Conservation (phyloP, 1,140 invertebrate genomes). For the Drosophila kurseongensis region DNA sequence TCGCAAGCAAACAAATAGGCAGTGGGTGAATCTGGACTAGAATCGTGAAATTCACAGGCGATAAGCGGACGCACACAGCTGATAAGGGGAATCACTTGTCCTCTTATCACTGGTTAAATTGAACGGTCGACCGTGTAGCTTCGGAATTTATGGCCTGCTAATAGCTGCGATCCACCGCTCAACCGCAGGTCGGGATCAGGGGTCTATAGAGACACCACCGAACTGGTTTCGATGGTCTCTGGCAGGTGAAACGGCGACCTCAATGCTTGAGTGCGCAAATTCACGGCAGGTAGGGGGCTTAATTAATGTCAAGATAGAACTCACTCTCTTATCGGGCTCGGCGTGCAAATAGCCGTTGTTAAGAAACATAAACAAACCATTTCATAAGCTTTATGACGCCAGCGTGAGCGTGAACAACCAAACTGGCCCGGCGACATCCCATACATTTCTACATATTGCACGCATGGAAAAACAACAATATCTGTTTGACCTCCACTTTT, state of each 20-base stretch:
- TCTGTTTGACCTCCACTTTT: slow-evolving; percentile 4
- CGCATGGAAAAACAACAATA: slow-evolving; percentile 2
- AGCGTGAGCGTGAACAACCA: slow-evolving; percentile 10
- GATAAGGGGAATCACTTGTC: slow-evolving; percentile 24
- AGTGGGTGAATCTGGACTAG: background rate
- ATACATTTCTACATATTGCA: slow-evolving; percentile 1
- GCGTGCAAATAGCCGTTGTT: slow-evolving; percentile 61
- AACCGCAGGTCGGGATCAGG: slow-evolving; percentile 29
- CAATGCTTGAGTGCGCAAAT: slow-evolving; percentile 44
- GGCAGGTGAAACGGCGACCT: slow-evolving; percentile 48
- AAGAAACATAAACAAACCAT: slow-evolving; percentile 69
- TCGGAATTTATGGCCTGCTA: slow-evolving; percentile 26
- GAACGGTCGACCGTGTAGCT: slow-evolving; percentile 15
- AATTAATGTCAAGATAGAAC: slow-evolving; percentile 62
- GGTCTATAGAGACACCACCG: slow-evolving; percentile 4
- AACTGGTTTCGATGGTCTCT: slow-evolving; percentile 32
- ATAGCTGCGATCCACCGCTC: slow-evolving; percentile 12
- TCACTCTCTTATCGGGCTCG: slow-evolving; percentile 50
- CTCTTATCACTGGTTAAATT: slow-evolving; percentile 19
- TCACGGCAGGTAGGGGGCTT: slow-evolving; percentile 19
- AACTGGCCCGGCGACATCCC: slow-evolving; percentile 9
- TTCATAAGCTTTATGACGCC: slow-evolving; percentile 53
- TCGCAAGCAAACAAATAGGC: slow-evolving; percentile 28
- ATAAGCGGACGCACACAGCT: slow-evolving; percentile 31
- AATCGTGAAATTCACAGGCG: slow-evolving; percentile 47